phyloP scores from a whole-genome alignment of 1,140 invertebrate genomes.

The Drosophila sechellia region DNA sequence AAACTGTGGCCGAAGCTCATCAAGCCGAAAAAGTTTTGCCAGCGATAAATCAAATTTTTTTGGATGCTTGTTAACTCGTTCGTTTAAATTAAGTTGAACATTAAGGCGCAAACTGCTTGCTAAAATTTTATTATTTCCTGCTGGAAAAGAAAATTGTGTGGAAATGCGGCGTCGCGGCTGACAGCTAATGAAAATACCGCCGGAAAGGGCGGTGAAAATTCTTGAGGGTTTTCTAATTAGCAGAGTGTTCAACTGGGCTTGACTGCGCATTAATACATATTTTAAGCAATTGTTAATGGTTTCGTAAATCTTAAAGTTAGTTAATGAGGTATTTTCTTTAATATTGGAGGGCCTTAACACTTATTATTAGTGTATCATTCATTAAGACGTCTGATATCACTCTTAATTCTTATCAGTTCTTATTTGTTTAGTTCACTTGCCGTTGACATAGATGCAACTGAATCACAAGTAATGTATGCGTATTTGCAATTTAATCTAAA shows the following conservation, averaged over 20 bases:
- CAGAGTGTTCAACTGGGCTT: background rate
- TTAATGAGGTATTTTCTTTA: background rate
- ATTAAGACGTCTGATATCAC: no score
- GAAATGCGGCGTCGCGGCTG: slow-evolving; percentile 33
- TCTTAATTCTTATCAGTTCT: no score
- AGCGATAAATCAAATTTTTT: slow-evolving; percentile 72
- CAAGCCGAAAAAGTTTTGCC: slow-evolving; percentile 60
- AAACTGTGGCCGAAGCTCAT: slow-evolving; percentile 53
- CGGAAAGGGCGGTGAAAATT: slow-evolving; percentile 12
- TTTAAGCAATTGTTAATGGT: slow-evolving; percentile 2
- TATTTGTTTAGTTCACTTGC: no score
- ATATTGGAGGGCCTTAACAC: no score
- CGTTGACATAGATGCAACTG: background rate
- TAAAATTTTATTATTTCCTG: slow-evolving; percentile 50
- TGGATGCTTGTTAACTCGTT: slow-evolving; percentile 72
- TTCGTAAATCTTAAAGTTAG: background rate
- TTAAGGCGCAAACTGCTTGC: slow-evolving; percentile 35
- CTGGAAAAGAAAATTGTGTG: background rate
- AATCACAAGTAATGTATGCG: background rate
- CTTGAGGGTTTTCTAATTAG: slow-evolving; percentile 44
- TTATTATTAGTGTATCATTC: no score
- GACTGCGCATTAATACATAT: slow-evolving; percentile 8
- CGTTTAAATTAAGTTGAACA: slow-evolving; percentile 76
- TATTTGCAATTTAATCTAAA: background rate
- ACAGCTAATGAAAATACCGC: slow-evolving; percentile 66